A percentile compares a stretch with the other conserved stretches of the same genome.
Evolutionary conservation across 2,888 invertebrate genomes (phyloP).

Genomic region (Panopea generosa): DNA sequence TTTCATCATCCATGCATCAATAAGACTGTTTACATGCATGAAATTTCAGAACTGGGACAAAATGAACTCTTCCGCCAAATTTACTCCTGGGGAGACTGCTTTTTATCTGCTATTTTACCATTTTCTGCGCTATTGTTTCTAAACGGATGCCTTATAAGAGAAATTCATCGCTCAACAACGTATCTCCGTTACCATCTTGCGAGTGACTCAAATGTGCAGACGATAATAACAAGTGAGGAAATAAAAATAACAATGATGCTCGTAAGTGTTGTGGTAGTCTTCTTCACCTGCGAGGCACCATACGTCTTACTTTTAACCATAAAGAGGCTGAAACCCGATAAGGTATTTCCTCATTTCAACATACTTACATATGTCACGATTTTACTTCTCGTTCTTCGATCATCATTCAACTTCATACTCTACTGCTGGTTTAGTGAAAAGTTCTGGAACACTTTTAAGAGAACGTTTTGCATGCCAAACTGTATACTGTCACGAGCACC

Average conservation of each 20-base stretch:
- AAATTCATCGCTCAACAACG: conserved; percentile 81
- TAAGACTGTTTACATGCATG: conserved; percentile 44
- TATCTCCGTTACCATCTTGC: conserved; percentile 79
- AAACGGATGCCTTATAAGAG: conserved; percentile 80
- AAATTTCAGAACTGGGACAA: conserved; percentile 60
- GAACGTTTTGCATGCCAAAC: conserved; percentile 76
- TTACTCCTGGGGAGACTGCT: conserved; percentile 73
- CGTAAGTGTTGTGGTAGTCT: conserved; percentile 81
- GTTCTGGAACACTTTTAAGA: conserved; percentile 83
- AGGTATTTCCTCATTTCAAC: conserved; percentile 34
- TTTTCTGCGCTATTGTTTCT: conserved; percentile 77
- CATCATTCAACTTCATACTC: conserved; percentile 83
- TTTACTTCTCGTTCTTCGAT: conserved; percentile 78
- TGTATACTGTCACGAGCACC: conserved; percentile 52
- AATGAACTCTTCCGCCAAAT: conserved; percentile 61
- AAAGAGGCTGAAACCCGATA: conserved; percentile 42
- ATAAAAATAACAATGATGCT: conserved; percentile 83
- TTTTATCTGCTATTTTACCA: conserved; percentile 77
- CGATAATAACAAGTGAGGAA: conserved; percentile 80
- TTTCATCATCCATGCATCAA: conserved; percentile 35
- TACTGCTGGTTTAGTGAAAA: conserved; percentile 85
- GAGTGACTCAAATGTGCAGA: conserved; percentile 69
- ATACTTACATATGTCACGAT: conserved; percentile 53
- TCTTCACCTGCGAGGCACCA: conserved; percentile 82
- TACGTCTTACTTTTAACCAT: conserved; percentile 68